These are phyloP conservation scores for Drosophila sproati DNA, from an alignment of 1,140 invertebrate genomes.

Conservation along the genomic window DNA sequence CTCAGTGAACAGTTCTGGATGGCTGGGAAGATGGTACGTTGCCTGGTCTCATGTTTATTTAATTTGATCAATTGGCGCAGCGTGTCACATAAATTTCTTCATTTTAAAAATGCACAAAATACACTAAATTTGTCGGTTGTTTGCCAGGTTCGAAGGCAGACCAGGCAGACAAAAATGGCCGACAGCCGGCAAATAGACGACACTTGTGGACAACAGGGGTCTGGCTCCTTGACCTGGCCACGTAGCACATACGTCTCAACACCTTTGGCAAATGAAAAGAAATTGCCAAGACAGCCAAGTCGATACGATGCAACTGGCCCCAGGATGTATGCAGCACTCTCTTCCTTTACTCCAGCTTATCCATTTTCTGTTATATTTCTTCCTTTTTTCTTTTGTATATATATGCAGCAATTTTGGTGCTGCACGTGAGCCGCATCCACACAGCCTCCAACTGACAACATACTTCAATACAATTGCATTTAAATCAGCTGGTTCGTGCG, in stretches of 20 bases:
- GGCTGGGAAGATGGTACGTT: conserved; percentile 23
- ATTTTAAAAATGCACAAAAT: conserved; percentile 78
- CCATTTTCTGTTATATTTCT: neutral
- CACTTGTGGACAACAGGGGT: conserved; percentile 49
- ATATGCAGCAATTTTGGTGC: conserved; percentile 49
- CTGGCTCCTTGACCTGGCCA: conserved; percentile 45
- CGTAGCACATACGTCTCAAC: conserved; percentile 69
- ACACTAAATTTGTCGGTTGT: conserved; percentile 71
- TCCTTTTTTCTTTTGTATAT: conserved; percentile 12
- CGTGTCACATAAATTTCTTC: conserved; percentile 80
- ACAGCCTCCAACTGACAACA: conserved; percentile 18
- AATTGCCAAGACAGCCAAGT: conserved; percentile 53
- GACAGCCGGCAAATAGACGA: conserved; percentile 51
- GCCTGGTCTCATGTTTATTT: conserved; percentile 78
- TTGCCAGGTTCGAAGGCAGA: conserved; percentile 37
- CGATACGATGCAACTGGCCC: conserved; percentile 15
- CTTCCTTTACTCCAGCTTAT: neutral
- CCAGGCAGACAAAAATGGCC: conserved; percentile 11
- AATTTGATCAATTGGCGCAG: conserved; percentile 83
- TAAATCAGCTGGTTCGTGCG: conserved; percentile 27
- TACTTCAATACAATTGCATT: conserved; percentile 31
- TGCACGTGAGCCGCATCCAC: conserved; percentile 37
- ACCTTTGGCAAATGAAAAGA: conserved; percentile 79
- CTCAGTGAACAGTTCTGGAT: conserved; percentile 1
- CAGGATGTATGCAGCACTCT: neutral